Evolutionary conservation across 2,113 vertebrate species (phyloP).

Genomic region (Cariama cristata): DNA sequence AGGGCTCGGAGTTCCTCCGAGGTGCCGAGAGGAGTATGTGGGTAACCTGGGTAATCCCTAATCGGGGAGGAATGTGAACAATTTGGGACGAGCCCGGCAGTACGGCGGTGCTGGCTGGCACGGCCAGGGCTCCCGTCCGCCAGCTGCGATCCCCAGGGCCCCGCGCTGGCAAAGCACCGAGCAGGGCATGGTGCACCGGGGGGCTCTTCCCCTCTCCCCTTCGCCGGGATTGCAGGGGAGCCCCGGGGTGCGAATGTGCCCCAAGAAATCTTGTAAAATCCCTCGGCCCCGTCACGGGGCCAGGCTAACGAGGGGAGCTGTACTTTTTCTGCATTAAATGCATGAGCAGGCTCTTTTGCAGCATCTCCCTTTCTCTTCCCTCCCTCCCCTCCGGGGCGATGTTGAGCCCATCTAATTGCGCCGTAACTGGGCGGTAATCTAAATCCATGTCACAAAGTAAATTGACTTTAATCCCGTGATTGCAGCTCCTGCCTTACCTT

Average conservation of each 20-base stretch:
- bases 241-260: fast-evolving
- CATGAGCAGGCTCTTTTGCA: background rate
- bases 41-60: background rate
- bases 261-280: background rate
- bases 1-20: background rate
- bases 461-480: fast-evolving
- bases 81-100: background rate
- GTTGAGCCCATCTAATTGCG: background rate
- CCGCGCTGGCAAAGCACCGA: background rate
- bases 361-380: background rate
- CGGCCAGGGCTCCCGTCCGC: background rate
- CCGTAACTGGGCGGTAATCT: fast-evolving
- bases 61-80: background rate
- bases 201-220: background rate
- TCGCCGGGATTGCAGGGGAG: background rate
- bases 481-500: background rate
- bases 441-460: background rate
- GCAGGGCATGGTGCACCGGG: fast-evolving
- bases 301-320: fast-evolving
- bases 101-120: fast-evolving
- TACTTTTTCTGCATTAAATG: background rate
- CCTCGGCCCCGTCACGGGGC: fast-evolving
- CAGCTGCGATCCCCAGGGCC: background rate
- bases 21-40: fast-evolving
- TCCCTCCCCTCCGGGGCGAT: background rate